Evolutionary conservation across 1,140 invertebrate genomes (phyloP), one percentile per base, ranked within the genome.

Genomic region (Chrysomallon squamiferum): DNA sequence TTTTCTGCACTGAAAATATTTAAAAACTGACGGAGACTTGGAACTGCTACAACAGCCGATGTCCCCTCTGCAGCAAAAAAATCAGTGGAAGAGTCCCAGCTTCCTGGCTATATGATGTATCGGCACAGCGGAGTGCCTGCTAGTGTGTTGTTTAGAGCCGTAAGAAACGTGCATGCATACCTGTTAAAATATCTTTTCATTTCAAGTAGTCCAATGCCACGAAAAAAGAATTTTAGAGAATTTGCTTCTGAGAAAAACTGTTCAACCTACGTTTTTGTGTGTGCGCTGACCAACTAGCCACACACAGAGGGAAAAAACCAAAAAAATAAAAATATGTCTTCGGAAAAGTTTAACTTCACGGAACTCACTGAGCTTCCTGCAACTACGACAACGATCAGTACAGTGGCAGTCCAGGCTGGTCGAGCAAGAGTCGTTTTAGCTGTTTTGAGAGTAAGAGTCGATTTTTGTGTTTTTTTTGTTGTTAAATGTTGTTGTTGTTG

Each of bases 341-440:
- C 78, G 62, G 78, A 75, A 59, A 69, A 69, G 62, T 38, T 38
- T 38, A 38, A 38, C 15, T 66, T 66, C 30, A 74, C 78, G 49
- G 75, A 84, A 62, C 66, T 84, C 41, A 76, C 79, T 68, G 80
- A 82, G 63, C 66, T 79, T 62, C 75, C 77, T 43, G 75, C 80
- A 43, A 80, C 82, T 29, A 82, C 93, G 20, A 96, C 94, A 30
- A 95, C 94, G 68, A 92, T 96, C 74, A 94, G 93, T 82, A 96
- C 94, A 20, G 95, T 96, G 73, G 94, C 93, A 18, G 91, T 96
- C 35, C 92, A 94, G 81, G 94, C 93, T 81, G 93, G 93, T 71
- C 89, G 89, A 71, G 93, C 94, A 11, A 90, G 92, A 80, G 90
- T 96, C 76, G 93, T 96, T 76, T 92, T 96, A 77, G 95, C 93